Evolutionary conservation across 2,888 invertebrate genomes (phyloP).

Genomic region (Teleogryllus oceanicus): DNA sequence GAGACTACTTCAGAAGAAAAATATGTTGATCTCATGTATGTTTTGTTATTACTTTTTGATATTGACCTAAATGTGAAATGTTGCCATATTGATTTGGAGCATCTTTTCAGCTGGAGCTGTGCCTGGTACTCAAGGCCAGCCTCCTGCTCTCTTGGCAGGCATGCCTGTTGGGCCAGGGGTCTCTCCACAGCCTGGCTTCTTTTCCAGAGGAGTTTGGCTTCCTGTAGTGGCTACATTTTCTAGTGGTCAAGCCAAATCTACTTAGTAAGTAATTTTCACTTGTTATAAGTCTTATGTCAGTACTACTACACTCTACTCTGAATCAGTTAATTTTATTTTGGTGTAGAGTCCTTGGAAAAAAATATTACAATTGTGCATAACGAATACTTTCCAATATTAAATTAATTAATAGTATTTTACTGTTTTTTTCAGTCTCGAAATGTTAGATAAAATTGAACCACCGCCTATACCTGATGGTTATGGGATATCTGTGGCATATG

Average conservation of each 20-base stretch:
- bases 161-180: slow-evolving; percentile 71
- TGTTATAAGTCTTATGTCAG: slow-evolving; percentile 10
- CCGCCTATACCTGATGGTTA: slow-evolving; percentile 95
- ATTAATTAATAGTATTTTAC: too few relatives aligned
- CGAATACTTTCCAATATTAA: too few relatives aligned
- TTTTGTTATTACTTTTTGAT: too few relatives aligned
- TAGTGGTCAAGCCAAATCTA: slow-evolving; percentile 79
- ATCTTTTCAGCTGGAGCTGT: slow-evolving; percentile 38
- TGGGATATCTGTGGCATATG: slow-evolving; percentile 92
- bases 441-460: slow-evolving; percentile 93
- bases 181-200: slow-evolving; percentile 86
- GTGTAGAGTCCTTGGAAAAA: too few relatives aligned
- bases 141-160: slow-evolving; percentile 62
- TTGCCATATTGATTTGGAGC: too few relatives aligned
- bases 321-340: too few relatives aligned
- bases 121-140: slow-evolving; percentile 55
- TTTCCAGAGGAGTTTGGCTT: slow-evolving; percentile 88
- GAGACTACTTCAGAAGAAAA: too few relatives aligned
- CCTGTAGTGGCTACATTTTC: slow-evolving; percentile 83
- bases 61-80: too few relatives aligned
- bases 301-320: too few relatives aligned
- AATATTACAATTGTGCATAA: too few relatives aligned
- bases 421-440: slow-evolving; percentile 70
- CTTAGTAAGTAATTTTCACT: slow-evolving; percentile 68
- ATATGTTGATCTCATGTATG: too few relatives aligned